Conservation (phyloP, 2,888 invertebrate species). For the Microplitis deprimator region DNA sequence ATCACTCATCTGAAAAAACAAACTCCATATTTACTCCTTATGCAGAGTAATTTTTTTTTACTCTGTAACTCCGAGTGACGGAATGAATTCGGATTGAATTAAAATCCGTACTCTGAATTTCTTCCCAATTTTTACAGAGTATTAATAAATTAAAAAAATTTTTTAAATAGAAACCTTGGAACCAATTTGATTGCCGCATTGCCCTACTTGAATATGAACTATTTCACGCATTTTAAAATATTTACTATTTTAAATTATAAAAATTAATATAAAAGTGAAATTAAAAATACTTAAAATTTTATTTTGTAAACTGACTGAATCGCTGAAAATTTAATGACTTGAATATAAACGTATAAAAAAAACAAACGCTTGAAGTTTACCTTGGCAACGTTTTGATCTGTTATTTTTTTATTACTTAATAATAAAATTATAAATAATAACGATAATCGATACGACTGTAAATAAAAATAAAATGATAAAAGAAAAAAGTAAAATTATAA, state of each 20-base stretch:
- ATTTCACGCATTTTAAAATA: constrained; percentile 82
- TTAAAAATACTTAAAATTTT: constrained; percentile 61
- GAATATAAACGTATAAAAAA: constrained; percentile 23
- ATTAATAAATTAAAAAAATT: background rate
- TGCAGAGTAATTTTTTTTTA: too few species aligned
- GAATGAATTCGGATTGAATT: background rate
- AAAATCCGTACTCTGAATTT: too few species aligned
- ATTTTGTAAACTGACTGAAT: constrained; percentile 1
- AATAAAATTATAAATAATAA: constrained; percentile 33
- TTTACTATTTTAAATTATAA: constrained; percentile 11
- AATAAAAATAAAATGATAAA: constrained; percentile 34
- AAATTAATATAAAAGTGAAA: background rate
- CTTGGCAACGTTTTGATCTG: constrained; percentile 35
- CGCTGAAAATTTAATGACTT: constrained; percentile 6
- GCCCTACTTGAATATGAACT: constrained; percentile 86
- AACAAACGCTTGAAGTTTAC: constrained; percentile 48
- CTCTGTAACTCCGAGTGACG: too few species aligned
- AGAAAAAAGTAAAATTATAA: constrained; percentile 56
- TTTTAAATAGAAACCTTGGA: constrained; percentile 75
- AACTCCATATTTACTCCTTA: too few species aligned
- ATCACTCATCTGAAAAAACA: too few species aligned
- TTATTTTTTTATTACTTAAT: constrained; percentile 16
- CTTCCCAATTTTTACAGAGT: too few species aligned
- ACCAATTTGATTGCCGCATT: constrained; percentile 92
- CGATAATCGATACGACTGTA: background rate